Evolutionary conservation across 1,140 invertebrate species (phyloP).

Genomic region (Micrasema longulum): DNA sequence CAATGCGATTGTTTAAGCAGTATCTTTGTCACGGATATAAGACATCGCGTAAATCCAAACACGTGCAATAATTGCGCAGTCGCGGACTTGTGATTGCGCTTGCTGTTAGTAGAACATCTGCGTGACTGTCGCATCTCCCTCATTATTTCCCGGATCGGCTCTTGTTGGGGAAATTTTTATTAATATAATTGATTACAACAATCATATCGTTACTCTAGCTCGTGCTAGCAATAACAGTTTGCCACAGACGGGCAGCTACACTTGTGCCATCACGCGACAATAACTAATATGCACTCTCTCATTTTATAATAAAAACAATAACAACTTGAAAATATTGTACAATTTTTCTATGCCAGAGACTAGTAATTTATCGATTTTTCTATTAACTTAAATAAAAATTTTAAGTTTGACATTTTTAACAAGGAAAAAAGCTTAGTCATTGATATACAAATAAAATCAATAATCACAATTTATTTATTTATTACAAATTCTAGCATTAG

Average conservation of each 20-base stretch:
- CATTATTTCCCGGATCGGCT: conserved; percentile 28
- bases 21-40: not conserved
- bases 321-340: no score
- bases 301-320: no score
- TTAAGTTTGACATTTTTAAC: no score
- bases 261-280: conserved; percentile 25
- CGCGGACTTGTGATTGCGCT: conserved; percentile 10
- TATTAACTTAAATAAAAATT: no score
- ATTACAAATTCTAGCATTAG: no score
- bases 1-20: no score
- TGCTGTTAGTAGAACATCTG: conserved; percentile 14
- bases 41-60: conserved; percentile 11
- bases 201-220: conserved; percentile 43
- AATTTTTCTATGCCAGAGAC: no score
- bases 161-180: conserved; percentile 40
- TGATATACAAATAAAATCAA: no score
- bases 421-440: no score
- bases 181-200: conserved; percentile 46
- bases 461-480: no score
- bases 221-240: conserved; percentile 19
- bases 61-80: conserved; percentile 1
- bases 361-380: no score
- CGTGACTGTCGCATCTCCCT: conserved; percentile 31
- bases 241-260: conserved; percentile 2
- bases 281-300: no score